Evolutionary conservation across 2,888 invertebrate genomes (phyloP), one percentile per base, ranked within the genome.

Genomic region (Diaprepes abbreviatus): DNA sequence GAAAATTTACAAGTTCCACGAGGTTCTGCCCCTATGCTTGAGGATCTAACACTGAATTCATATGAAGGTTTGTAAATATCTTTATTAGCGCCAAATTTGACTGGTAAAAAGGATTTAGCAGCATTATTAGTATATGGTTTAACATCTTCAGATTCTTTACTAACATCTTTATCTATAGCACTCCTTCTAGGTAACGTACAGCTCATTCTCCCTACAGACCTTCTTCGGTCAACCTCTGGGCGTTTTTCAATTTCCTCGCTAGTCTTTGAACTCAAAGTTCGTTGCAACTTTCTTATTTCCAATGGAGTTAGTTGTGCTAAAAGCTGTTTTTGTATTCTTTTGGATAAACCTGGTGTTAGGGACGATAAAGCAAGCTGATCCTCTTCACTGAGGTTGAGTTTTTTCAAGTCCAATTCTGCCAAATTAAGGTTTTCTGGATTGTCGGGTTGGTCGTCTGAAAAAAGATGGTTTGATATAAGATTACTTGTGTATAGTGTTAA

Each of bases 311-410:
- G 82, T 81, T 90, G 90, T 74, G 91, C 89, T 66, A 92, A 85
- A 76, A 92, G 85, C 83, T 91, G 91, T 70, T 88, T 89, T 85
- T 91, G 91, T 80, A 91, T 89, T 40, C 91, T 88, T 77, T 90
- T 89, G 74, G 91, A 90, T 76, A 92, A 85, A 74, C 89, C 91
- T 31, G 92, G 92, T 75, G 92, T 91, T 74, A 92, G 87, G 75
- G 88, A 90, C 19, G 90, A 90, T 75, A 91, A 85, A 73, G 91
- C 89, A 80, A 89, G 88, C 79, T 90, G 85, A 86, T 92, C 92
- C 79, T 89, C 89, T 83, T 91, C 91, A 75, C 90, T 89, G 71
- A 92, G 85, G 82, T 89, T 88, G 77, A 92, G 86, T 77, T 90
- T 87, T 79, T 90, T 89, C 77, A 92, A 84, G 84, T 92, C 90